These are phyloP conservation scores for Halictus rubicundus DNA, from an alignment of 1,140 invertebrate genomes.

Conservation along the genomic window DNA sequence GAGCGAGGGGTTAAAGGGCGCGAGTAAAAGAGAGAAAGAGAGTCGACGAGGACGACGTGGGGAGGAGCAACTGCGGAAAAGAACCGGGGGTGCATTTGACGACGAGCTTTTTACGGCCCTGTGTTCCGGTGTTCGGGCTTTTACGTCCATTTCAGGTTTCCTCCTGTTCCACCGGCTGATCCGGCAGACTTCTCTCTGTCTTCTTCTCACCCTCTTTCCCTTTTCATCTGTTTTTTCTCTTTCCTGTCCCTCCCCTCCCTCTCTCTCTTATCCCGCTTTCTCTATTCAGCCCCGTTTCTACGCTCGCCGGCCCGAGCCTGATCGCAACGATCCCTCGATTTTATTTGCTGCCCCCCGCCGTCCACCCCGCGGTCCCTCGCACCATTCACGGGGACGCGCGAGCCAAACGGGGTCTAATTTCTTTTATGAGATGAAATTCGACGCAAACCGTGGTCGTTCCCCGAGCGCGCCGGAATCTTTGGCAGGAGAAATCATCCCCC, in stretches of 20 bases:
- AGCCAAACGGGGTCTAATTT: constrained; percentile 61
- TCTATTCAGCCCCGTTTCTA: not conserved
- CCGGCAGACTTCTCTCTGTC: constrained; percentile 32
- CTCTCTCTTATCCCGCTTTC: too few relatives aligned
- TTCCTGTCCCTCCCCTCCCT: constrained; percentile 28
- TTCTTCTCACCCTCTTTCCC: constrained; percentile 22
- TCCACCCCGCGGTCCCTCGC: too few relatives aligned
- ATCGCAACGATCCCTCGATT: constrained; percentile 8
- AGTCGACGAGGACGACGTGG: not conserved
- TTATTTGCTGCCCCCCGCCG: constrained; percentile 10
- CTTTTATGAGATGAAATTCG: constrained; percentile 69
- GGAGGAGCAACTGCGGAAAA: constrained; percentile 35
- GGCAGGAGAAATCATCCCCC: not conserved
- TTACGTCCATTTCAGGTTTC: constrained; percentile 69
- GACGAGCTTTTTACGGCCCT: constrained; percentile 71
- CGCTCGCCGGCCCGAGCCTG: not conserved
- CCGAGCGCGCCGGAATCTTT: not conserved
- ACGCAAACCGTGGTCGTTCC: constrained; percentile 49
- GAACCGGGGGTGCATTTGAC: constrained; percentile 70
- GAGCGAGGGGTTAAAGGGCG: constrained; percentile 33
- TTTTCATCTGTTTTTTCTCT: constrained; percentile 25
- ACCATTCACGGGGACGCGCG: constrained; percentile 26
- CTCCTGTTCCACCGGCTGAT: constrained; percentile 47
- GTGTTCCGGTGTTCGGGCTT: constrained; percentile 71
- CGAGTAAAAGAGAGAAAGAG: constrained; percentile 17